Evolutionary conservation across 2,797 vertebrate species (phyloP).

Genomic region (Thaleichthys pacificus): DNA sequence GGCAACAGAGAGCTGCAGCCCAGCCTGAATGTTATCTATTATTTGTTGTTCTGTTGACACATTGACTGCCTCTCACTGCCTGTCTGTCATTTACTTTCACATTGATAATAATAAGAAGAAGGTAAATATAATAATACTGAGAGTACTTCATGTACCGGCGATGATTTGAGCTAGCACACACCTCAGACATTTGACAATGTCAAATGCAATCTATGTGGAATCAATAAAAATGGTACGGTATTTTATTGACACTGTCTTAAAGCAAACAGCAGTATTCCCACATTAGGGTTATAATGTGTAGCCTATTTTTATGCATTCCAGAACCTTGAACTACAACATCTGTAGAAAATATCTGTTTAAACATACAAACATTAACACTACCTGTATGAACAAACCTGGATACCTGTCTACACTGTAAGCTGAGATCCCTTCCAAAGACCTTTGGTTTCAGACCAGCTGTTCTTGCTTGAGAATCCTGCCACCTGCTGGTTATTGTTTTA

Average conservation of each 20-base stretch:
- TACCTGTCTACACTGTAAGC: too few species aligned
- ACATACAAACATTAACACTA: background rate
- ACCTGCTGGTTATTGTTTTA: background rate
- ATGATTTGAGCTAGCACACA: background rate
- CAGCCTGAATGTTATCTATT: constrained; percentile 58
- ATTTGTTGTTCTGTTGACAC: constrained; percentile 59
- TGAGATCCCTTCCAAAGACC: background rate
- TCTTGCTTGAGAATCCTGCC: background rate
- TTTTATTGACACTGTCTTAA: too few species aligned
- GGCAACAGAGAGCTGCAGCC: constrained; percentile 63
- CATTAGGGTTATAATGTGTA: too few species aligned
- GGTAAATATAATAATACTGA: background rate
- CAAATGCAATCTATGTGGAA: too few species aligned
- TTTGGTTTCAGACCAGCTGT: background rate
- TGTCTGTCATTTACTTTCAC: constrained; percentile 42
- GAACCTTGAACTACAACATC: too few species aligned
- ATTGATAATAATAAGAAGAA: background rate
- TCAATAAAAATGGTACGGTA: too few species aligned
- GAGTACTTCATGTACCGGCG: background rate
- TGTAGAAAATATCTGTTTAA: too few species aligned
- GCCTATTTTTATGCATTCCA: too few species aligned
- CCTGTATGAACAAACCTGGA: background rate
- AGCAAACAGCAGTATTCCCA: too few species aligned
- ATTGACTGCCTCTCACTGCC: constrained; percentile 40
- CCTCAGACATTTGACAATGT: too few species aligned